Evolutionary conservation across 1,140 invertebrate genomes (phyloP).

Genomic region (Meloidogyne exigua): DNA sequence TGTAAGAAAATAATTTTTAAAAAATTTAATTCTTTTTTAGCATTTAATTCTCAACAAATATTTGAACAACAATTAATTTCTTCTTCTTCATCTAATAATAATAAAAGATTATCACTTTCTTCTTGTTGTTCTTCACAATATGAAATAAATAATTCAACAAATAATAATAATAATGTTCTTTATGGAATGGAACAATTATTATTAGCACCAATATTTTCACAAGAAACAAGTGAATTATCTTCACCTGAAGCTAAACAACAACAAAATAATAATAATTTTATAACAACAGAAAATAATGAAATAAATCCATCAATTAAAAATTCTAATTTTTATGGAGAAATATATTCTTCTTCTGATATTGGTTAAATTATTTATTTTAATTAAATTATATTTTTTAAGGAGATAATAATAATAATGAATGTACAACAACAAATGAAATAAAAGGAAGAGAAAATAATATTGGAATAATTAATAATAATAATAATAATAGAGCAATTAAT

Average conservation of each 20-base stretch:
- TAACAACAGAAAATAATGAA: background rate
- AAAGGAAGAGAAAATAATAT: background rate
- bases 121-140: background rate
- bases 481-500: background rate
- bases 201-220: background rate
- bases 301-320: background rate
- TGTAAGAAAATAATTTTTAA: background rate
- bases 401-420: background rate
- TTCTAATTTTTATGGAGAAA: background rate
- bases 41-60: background rate
- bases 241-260: background rate
- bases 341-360: background rate
- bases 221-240: background rate
- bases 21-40: background rate
- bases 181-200: slow-evolving; percentile 2
- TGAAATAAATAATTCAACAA: background rate
- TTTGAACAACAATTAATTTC: background rate
- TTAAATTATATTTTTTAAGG: background rate
- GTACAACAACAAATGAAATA: background rate
- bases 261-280: background rate
- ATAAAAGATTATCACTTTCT: background rate
- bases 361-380: background rate
- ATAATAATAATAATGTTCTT: background rate
- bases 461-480: no score
- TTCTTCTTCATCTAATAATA: background rate